Base-by-base conservation (phyloP, 2,888 invertebrate species). In the Agonopterix subpropinquella region DNA sequence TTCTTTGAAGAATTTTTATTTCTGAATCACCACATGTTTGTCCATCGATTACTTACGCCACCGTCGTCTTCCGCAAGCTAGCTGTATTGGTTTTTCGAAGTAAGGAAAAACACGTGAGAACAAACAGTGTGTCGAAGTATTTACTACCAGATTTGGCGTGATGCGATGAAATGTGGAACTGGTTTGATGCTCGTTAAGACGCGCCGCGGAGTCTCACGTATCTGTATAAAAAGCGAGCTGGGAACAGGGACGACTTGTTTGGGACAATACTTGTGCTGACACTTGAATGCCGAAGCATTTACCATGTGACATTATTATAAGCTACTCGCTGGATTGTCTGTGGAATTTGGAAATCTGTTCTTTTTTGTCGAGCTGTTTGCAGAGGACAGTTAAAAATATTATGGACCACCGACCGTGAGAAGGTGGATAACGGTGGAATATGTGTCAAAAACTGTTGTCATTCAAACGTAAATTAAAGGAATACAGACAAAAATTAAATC, bases 151-250 rank as follows among this genome's bases (percentile, higher is more conserved):
- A 70, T 82, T 84, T 77, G 78, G 81, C 69, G 72, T 81, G 78
- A 80, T 71, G 70, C 67, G 72, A 67, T 73, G 74, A 78, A 72
- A 79, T 71, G 74, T 77, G 65, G 76, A 81, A 84, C 86, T 74
- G 79, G 86, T 83, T 84, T 77, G 70, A 72, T 72, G 77, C 74
- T 83, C 74, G 85, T 82, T 83, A 82, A 70, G 77, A 74, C 77
- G 78, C 81, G 82, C 78, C 83, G 69, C 67, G 64, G 73, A 76
- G 82, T 85, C 86, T 85, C 83, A 80, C 77, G 80, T 78, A 74
- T 70, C 65, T 62, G 72, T 70, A 82, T 77, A 86, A 86, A 84
- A 85, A 82, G 71, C 70, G 54, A 64, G 65, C 58, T 63, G 69
- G 72, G 73, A 73, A 69, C 71, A 69, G 65, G 72, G 70, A 65